Evolutionary conservation across 2,888 invertebrate species (phyloP), one percentile per base, ranked within the genome.

Genomic region (Andrena haemorrhoa): DNA sequence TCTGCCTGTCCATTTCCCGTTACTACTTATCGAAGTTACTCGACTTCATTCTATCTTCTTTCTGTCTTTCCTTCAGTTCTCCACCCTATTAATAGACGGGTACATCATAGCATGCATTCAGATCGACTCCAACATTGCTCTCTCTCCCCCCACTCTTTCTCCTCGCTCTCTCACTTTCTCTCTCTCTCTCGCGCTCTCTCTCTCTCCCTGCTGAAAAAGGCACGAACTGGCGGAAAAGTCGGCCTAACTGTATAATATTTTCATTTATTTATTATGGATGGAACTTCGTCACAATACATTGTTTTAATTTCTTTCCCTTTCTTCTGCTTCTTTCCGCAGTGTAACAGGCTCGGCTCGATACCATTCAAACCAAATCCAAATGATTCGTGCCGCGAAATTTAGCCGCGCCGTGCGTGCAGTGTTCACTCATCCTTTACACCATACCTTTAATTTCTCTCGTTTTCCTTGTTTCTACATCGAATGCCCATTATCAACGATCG

Each of bases 151-250:
- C 90, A 89, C 90, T 92, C 35, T 12, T 0, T 35, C 3, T 2
- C 35, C 10, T 10, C 29, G 2, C 29, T 2, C 29, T 29, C 29
- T 3, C 29, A 0, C 29, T 2, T 2, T 87, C 89, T 83, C 79
- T 90, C 90, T 90, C 90, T 92, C 87, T 87, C 89, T 84, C 75
- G 90, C 90, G 89, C 89, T 92, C 12, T 41, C 90, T 82, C 76
- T 90, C 90, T 88, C 90, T 92, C 90, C 90, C 91, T 91, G 93
- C 93, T 90, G 93, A 93, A 93, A 93, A 94, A 93, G 93, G 94
- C 93, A 94, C 94, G 93, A 93, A 93, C 93, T 93, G 93, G 93
- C 94, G 93, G 92, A 93, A 93, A 93, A 93, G 93, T 94, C 93
- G 93, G 93, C 93, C 93, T 93, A 93, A 93, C 93, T 93, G 92